phyloP scores from a whole-genome alignment of 2,113 vertebrate species.

The Aegithalos caudatus region DNA sequence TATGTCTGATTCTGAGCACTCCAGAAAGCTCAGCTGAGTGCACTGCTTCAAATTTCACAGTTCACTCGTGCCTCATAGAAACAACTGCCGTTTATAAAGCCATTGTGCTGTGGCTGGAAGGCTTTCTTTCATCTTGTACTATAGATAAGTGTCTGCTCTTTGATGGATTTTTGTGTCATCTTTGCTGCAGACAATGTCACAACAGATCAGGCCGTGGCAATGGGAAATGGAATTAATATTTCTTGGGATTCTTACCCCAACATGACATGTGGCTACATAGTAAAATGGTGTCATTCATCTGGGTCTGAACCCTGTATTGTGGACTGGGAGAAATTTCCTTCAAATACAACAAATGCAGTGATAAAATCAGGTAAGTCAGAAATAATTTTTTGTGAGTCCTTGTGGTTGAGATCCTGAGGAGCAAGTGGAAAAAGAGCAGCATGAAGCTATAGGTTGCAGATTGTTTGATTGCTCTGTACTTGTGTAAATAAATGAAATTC shows the following conservation, averaged over 20 bases:
- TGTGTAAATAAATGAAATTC: not conserved
- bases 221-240: constrained; percentile 68
- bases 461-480: not conserved
- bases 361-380: constrained; percentile 74
- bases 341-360: constrained; percentile 58
- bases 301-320: constrained; percentile 56
- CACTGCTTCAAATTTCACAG: not conserved
- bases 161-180: not conserved
- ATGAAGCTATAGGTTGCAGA: not conserved
- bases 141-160: not conserved
- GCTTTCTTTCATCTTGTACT: not conserved
- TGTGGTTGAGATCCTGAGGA: not conserved
- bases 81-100: not conserved
- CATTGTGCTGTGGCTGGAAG: not conserved
- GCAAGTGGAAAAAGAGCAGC: not conserved
- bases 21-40: not conserved
- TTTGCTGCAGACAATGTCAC: constrained; percentile 62
- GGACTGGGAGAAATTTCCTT: constrained; percentile 74
- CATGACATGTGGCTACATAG: constrained; percentile 73
- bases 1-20: not conserved
- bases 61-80: not conserved
- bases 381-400: not conserved
- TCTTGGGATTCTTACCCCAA: constrained; percentile 69
- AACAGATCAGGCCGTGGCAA: constrained; percentile 56
- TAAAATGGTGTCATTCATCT: constrained; percentile 73